Conservation (phyloP, 64 coral and sea anemone species). For the Pocillopora verrucosa region DNA sequence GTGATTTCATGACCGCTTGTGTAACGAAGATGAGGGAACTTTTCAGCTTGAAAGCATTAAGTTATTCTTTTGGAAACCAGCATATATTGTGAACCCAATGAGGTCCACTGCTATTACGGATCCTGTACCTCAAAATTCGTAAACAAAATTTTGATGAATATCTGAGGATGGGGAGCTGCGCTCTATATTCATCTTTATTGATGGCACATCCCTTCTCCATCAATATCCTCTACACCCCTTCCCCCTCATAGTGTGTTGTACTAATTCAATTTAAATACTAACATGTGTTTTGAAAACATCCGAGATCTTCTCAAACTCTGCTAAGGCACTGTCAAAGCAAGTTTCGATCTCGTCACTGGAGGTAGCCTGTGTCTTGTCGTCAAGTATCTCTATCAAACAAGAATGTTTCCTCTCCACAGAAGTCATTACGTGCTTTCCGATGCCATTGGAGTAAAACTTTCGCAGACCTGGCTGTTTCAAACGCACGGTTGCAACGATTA, state of each 20-base stretch:
- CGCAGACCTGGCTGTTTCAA: conserved; percentile 17
- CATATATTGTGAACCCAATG: too few relatives aligned
- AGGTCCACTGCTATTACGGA: too few relatives aligned
- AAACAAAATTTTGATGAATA: too few relatives aligned
- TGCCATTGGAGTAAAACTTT: neutral
- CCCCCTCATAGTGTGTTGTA: neutral
- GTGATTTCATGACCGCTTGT: too few relatives aligned
- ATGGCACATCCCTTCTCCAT: neutral
- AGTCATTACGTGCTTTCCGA: neutral
- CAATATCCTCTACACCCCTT: too few relatives aligned
- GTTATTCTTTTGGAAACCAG: too few relatives aligned
- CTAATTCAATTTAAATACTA: neutral
- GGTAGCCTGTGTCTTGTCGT: neutral
- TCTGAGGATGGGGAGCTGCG: too few relatives aligned
- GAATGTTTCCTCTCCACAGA: neutral
- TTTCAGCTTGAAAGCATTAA: too few relatives aligned
- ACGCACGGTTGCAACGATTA: neutral
- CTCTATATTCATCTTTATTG: neutral
- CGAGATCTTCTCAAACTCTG: neutral
- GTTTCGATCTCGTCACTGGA: neutral
- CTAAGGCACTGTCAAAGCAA: neutral
- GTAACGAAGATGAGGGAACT: too few relatives aligned
- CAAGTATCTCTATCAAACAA: neutral
- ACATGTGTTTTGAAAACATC: neutral
- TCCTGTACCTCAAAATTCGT: too few relatives aligned